phyloP scores from a whole-genome alignment of 23 tunicate genomes.

The Botrylloides violaceus region DNA sequence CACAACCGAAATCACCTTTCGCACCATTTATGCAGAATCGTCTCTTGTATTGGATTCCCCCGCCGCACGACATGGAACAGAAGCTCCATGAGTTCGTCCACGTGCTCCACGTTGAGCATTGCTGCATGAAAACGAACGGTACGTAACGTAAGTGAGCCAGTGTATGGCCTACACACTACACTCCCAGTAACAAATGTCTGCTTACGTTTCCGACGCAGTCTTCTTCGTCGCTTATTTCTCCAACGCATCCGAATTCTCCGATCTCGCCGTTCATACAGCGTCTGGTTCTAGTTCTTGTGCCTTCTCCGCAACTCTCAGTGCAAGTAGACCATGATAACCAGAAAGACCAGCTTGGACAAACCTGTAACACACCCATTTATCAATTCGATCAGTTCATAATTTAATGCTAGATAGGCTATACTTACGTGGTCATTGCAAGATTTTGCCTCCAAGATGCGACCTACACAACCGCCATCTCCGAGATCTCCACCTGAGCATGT shows the following conservation, averaged over 20 bases:
- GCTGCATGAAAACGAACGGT: no score
- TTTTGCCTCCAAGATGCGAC: conserved; percentile 18
- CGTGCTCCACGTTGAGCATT: conserved; percentile 53
- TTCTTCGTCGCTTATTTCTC: conserved; percentile 14
- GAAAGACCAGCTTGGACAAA: conserved; percentile 43
- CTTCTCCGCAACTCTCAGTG: conserved; percentile 36
- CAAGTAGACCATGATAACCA: conserved; percentile 45
- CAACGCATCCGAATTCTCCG: conserved; percentile 57
- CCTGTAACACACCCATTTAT: background rate
- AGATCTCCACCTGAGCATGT: conserved; percentile 45
- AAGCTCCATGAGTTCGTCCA: conserved; percentile 54
- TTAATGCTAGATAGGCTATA: background rate
- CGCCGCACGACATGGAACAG: conserved; percentile 54
- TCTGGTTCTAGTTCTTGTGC: conserved; percentile 31
- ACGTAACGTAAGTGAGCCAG: no score
- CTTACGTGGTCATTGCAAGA: conserved; percentile 20
- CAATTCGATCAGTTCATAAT: background rate
- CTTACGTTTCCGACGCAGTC: conserved; percentile 38
- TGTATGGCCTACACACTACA: no score
- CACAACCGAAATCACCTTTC: conserved; percentile 32
- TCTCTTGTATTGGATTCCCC: conserved; percentile 27
- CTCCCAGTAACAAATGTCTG: background rate
- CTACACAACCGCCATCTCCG: conserved; percentile 58
- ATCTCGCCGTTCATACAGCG: conserved; percentile 30
- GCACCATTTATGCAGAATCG: conserved; percentile 58